A percentile compares a stretch with the other conserved stretches of the same genome.
Conservation (phyloP, 1,140 invertebrate genomes). For the Harlomillsia oculata region DNA sequence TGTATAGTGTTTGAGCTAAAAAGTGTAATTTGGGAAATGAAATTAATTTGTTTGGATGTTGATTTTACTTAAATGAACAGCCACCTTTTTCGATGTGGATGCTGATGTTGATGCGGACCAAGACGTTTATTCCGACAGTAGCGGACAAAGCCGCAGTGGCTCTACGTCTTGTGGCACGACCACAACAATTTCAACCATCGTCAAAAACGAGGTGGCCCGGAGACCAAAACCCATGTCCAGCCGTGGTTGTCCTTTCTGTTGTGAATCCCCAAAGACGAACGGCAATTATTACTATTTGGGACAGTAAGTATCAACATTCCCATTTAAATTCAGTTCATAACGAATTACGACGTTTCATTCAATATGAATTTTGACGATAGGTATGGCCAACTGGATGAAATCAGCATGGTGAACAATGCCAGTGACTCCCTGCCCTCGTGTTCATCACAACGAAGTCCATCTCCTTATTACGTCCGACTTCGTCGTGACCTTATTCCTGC, state of each 20-base stretch:
- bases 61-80: no score
- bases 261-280: neutral
- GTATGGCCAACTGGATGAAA: neutral
- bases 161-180: neutral
- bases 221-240: neutral
- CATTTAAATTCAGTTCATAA: neutral
- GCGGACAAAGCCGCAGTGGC: neutral
- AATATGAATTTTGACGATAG: neutral
- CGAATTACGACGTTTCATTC: neutral
- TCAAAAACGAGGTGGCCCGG: conserved; percentile 5
- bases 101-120: conserved; percentile 3
- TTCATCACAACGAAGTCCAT: conserved; percentile 18
- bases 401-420: conserved; percentile 1
- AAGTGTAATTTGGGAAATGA: no score
- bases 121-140: conserved; percentile 2
- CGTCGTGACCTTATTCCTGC: conserved; percentile 19
- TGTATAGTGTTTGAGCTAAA: no score
- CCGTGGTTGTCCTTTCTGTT: conserved; percentile 12
- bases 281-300: conserved; percentile 17
- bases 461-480: conserved; percentile 26
- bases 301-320: conserved; percentile 11
- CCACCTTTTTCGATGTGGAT: conserved; percentile 12
- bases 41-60: no score
- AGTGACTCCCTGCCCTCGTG: no score
- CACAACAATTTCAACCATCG: conserved; percentile 3